These are phyloP conservation scores for Petrolisthes cinctipes DNA, from an alignment of 2,888 invertebrate species.

Conservation along the genomic window DNA sequence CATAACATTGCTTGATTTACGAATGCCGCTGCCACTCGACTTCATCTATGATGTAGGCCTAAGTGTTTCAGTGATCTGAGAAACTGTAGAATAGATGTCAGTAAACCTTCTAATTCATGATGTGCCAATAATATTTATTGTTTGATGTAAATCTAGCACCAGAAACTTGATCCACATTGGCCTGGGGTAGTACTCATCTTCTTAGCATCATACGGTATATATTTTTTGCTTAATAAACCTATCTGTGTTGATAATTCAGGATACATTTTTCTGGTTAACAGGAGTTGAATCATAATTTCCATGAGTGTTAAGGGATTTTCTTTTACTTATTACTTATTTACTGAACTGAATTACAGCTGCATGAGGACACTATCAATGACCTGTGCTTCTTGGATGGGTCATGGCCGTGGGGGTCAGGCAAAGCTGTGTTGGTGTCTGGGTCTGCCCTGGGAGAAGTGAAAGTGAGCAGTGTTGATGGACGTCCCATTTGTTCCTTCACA, in stretches of 20 bases:
- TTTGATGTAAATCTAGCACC: no score
- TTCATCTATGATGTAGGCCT: constrained; percentile 71
- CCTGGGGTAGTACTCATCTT: no score
- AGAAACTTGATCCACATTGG: no score
- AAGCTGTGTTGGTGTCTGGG: constrained; percentile 70
- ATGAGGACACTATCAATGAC: constrained; percentile 67
- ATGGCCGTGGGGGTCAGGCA: constrained; percentile 72
- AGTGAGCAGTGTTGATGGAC: constrained; percentile 65
- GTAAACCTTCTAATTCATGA: no score
- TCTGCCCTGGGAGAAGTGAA: constrained; percentile 71
- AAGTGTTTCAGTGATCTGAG: no score
- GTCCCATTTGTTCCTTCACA: constrained; percentile 48
- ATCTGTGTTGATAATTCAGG: no score
- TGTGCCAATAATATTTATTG: no score
- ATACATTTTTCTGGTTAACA: background rate
- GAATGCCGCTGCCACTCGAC: constrained; percentile 73
- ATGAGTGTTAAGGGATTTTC: background rate
- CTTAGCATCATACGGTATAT: no score
- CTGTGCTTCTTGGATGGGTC: constrained; percentile 71
- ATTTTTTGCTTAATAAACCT: no score
- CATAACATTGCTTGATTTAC: constrained; percentile 71
- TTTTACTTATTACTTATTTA: background rate
- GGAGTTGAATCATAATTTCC: background rate
- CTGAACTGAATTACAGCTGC: constrained; percentile 20
- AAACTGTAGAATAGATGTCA: no score